phyloP scores from a whole-genome alignment of 92 coral and sea anemone genomes.

The Zoanthus solanderi region DNA sequence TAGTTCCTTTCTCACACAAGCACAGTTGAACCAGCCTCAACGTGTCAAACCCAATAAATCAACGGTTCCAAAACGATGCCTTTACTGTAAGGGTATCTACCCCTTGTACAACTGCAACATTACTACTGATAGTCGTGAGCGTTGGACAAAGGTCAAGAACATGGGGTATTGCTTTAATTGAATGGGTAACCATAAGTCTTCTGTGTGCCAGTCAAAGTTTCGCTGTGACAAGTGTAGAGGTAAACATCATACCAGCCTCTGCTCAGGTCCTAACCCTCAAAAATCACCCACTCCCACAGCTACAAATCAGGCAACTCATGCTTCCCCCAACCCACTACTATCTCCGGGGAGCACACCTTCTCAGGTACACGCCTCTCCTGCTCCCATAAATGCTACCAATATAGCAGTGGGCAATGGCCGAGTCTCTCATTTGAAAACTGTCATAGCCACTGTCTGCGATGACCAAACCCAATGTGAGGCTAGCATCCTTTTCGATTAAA shows the following conservation, averaged over 20 bases:
- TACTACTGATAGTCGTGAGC: conserved; percentile 17
- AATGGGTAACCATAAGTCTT: conserved; percentile 51
- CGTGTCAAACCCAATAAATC: background rate
- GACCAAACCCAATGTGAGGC: conserved; percentile 24
- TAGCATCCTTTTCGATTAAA: conserved; percentile 12
- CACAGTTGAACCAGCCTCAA: conserved; percentile 13
- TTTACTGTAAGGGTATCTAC: conserved; percentile 31
- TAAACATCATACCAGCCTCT: conserved; percentile 62
- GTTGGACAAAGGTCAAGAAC: conserved; percentile 51
- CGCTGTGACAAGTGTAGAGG: conserved; percentile 62
- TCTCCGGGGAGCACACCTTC: background rate
- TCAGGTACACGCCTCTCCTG: background rate
- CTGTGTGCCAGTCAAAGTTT: conserved; percentile 55
- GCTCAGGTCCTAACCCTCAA: conserved; percentile 22
- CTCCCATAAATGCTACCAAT: no score
- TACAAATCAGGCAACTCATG: background rate
- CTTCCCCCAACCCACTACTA: conserved; percentile 16
- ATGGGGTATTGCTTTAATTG: conserved; percentile 31
- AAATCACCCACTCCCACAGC: conserved; percentile 2
- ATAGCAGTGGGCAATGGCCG: background rate
- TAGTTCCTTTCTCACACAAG: background rate
- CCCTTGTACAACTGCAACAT: background rate
- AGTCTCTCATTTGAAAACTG: no score
- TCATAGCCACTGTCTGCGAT: conserved; percentile 9
- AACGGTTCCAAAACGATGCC: background rate